Conservation (phyloP, 2,888 invertebrate genomes). For the Epistrophe grossulariae region DNA sequence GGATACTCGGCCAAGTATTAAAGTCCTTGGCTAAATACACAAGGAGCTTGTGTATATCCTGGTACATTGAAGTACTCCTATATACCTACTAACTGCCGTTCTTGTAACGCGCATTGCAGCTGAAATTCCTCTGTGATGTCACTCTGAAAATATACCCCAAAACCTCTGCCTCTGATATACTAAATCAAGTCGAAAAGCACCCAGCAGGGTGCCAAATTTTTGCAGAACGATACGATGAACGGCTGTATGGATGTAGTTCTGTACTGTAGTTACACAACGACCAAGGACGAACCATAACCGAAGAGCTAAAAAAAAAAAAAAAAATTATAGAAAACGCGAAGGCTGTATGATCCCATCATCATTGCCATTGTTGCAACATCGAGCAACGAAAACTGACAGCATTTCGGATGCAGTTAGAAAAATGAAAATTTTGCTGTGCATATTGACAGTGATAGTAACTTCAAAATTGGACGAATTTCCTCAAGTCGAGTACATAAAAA, state of each 20-base stretch:
- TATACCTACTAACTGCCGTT: slow-evolving; percentile 11
- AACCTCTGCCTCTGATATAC: slow-evolving; percentile 52
- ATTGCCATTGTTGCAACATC: slow-evolving; percentile 62
- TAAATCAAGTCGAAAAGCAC: slow-evolving; percentile 71
- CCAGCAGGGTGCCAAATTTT: slow-evolving; percentile 70
- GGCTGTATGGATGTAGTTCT: slow-evolving; percentile 8
- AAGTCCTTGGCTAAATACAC: slow-evolving; percentile 59
- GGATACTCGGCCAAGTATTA: slow-evolving; percentile 61
- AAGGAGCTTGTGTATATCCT: slow-evolving; percentile 18
- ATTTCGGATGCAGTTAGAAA: slow-evolving; percentile 72
- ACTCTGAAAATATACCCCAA: slow-evolving; percentile 23
- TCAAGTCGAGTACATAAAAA: neutral
- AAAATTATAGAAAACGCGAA: slow-evolving; percentile 18
- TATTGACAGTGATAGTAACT: slow-evolving; percentile 54
- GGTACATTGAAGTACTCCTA: neutral
- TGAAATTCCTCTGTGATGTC: slow-evolving; percentile 67
- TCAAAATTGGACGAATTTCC: slow-evolving; percentile 5
- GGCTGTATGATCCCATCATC: slow-evolving; percentile 74
- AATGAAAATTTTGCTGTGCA: slow-evolving; percentile 62
- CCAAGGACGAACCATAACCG: slow-evolving; percentile 46
- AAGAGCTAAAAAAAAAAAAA: neutral
- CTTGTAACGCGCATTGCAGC: slow-evolving; percentile 71
- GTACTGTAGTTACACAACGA: slow-evolving; percentile 15
- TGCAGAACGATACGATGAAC: slow-evolving; percentile 40
- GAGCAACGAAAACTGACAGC: slow-evolving; percentile 56